Evolutionary conservation across 2,113 vertebrate genomes (phyloP), one percentile per base, ranked within the genome.

Genomic region (Lepisosteus osseus): DNA sequence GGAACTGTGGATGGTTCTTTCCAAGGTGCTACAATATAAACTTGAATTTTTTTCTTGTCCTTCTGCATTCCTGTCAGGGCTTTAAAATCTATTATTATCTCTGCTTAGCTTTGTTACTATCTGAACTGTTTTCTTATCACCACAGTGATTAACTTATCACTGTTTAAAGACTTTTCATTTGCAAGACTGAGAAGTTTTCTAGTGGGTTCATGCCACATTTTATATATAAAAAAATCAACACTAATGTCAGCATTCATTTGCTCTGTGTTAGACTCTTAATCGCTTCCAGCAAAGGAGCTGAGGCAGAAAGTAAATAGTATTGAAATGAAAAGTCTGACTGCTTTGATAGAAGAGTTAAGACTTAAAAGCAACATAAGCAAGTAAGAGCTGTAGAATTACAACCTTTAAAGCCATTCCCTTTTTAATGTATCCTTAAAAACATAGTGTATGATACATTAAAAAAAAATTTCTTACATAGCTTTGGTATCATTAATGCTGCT

Each of bases 11-110:
- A 29, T 29, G 29, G 47, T 51, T 51, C 47, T 51, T 9, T 51
- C 47, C 2, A 51, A 51, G 5, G 9, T 9, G 5, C 47, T 51
- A 51, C 47, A 51, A 51, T 9, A 51, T 51, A 9, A 9, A 51
- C 47, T 51, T 9, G 9, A 51, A 51, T 6, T 29, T 43, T 67
- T 43, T 12, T 54, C 45, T 63, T 51, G 29, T 66, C 44, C 29
- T 45, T 12, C 42, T 14, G 59, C 41, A 29, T 68, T 69, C 72
- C 54, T 65, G 47, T 29, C 42, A 15, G 65, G 62, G 3, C 56
- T 63, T 42, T 17, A 43, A 73, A 55, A 57, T 67, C 64, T 61
- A 57, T 44, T 73, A 43, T 73, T 73, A 73, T 73, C 65, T 73
- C 45, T 29, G 41, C 67, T 61, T 68, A 54, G 13, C 65, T 73